Base-by-base conservation (phyloP, 2,888 invertebrate species). In the Subacronicta megacephala region DNA sequence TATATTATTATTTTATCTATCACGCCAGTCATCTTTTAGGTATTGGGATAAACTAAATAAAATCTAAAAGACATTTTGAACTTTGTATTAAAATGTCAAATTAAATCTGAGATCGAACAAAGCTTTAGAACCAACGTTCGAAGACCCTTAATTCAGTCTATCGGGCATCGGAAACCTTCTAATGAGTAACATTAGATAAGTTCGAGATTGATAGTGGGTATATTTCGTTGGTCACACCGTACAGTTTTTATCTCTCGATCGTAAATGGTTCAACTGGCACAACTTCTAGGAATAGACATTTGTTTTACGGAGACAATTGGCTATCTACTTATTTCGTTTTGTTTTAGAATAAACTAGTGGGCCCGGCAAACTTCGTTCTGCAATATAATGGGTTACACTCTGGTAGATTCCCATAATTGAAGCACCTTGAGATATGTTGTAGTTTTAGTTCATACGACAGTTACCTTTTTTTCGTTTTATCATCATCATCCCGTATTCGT, bases 131-230 rank as follows among this genome's bases (percentile, higher is more conserved):
- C 18, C 16, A 23, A 23, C 16, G 44, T 38, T 17, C 10, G 13
- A 16, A 3, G n/a, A 33, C 26, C 35, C 12, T 54, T 33, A 50
- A 47, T 29, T 20, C 44, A 13, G 17, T 51, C 49, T 23, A 49
- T 45, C 51, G 62, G 18, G 40, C 33, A 64, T 57, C 70, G 70
- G 70, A 69, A 73, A 38, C 36, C 49, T 9, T 52, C 38, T 72
- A 69, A 69, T 69, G 65, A 70, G 60, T 29, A 40, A 43, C 74
- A 69, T 60, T 73, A 73, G 70, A 71, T 73, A 71, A 71, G 70
- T 69, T 57, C 60, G 46, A 42, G 70, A 71, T 71, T 54, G 70
- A 71, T 71, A 40, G 64, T 42, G 56, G 65, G 44, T 72, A 73
- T 73, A 73, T 70, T 73, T 70, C 64, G 69, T 68, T 68, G 46